These are phyloP conservation scores for Hymenopus coronatus DNA, from an alignment of 2,888 invertebrate genomes.

Conservation along the genomic window DNA sequence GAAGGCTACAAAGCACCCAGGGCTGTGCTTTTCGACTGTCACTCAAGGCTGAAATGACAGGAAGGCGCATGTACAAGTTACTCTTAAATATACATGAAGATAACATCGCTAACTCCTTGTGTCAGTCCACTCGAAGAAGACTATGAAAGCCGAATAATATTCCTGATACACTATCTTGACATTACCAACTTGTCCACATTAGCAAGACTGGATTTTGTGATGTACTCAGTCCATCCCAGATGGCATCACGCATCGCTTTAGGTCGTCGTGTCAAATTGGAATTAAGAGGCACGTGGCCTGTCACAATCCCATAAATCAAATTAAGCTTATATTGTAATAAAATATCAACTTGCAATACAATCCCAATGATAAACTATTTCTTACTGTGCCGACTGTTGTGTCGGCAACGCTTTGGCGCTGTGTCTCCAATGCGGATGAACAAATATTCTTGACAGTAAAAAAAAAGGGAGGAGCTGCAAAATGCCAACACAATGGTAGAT, in stretches of 20 bases:
- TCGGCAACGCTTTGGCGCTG: not conserved
- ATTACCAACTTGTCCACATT: not conserved
- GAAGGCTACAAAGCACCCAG: not conserved
- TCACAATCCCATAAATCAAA: no score
- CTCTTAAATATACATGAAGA: not conserved
- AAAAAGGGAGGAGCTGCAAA: no score
- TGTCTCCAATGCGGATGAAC: not conserved
- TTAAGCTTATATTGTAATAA: no score
- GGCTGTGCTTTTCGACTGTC: not conserved
- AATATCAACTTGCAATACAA: not conserved
- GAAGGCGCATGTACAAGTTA: not conserved
- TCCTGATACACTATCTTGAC: not conserved
- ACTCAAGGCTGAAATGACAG: not conserved
- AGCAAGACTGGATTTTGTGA: not conserved
- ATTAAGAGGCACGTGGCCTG: not conserved
- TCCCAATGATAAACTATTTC: not conserved
- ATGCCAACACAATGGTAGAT: no score
- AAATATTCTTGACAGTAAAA: not conserved
- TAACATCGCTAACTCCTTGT: not conserved
- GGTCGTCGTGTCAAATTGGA: not conserved
- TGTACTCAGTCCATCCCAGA: not conserved
- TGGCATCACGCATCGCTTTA: not conserved
- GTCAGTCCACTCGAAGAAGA: not conserved
- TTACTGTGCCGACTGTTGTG: not conserved
- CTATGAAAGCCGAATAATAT: not conserved